Percentiles rank a stretch among this genome's conserved stretches.
Conservation (phyloP, 2,888 invertebrate genomes). For the Prosopocoilus inquinatus region DNA sequence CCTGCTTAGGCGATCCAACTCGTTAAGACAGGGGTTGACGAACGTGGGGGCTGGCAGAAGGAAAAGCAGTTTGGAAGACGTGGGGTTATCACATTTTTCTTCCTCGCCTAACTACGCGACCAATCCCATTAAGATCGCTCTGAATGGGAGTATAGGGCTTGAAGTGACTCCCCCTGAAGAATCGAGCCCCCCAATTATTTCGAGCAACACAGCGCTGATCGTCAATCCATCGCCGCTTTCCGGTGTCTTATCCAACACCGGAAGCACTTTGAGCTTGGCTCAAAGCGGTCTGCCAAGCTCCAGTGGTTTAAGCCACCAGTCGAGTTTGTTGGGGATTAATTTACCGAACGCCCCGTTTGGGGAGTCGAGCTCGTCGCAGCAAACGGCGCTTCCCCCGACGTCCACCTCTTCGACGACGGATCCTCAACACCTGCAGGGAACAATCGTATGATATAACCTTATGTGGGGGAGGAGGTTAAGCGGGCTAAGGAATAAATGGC, state of each 20-base stretch:
- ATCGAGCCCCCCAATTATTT: conserved; percentile 55
- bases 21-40: conserved; percentile 77
- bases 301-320: conserved; percentile 34
- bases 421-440: conserved; percentile 80
- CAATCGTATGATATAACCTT: conserved; percentile 93
- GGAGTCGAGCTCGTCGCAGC: conserved; percentile 50
- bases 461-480: conserved; percentile 89
- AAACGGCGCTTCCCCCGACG: conserved; percentile 53
- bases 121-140: conserved; percentile 79
- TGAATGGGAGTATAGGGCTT: conserved; percentile 82
- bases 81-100: conserved; percentile 79
- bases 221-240: conserved; percentile 50
- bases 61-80: conserved; percentile 83
- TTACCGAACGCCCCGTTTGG: conserved; percentile 37
- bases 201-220: conserved; percentile 57
- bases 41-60: conserved; percentile 62
- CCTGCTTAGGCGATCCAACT: conserved; percentile 77
- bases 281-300: conserved; percentile 39
- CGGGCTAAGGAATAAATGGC: conserved; percentile 74
- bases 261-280: conserved; percentile 45
- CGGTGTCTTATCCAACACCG: conserved; percentile 39
- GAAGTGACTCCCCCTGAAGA: conserved; percentile 64
- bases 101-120: conserved; percentile 65
- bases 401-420: conserved; percentile 51
- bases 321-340: conserved; percentile 41